Evolutionary conservation across 2,888 invertebrate species (phyloP), one percentile per base, ranked within the genome.

Genomic region (Trichopoda pennipes): DNA sequence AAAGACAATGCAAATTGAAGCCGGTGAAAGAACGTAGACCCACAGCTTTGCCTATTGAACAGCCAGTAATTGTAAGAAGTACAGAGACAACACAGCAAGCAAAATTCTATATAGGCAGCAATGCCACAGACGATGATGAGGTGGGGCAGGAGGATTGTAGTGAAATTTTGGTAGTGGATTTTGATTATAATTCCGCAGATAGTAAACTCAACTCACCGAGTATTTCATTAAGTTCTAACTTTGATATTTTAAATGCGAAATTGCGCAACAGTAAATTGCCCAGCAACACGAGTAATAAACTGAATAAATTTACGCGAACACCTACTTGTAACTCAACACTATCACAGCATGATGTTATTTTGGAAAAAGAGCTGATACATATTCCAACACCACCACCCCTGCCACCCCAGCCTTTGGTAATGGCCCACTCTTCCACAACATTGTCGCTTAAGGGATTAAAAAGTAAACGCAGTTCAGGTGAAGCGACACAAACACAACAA

Each of bases 11-110:
- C 83, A 89, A 87, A 84, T 85, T 88, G 83, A 89, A 88, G 75
- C 89, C 90, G 66, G 88, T 89, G 85, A 88, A 88, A 86, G 88
- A 87, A 74, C 85, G 89, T 10, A 86, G 89, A 4, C 89, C 90
- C 19, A 90, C 90, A 6, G 88, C 89, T 1, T 68, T 90, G 73
- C 89, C 89, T 19, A 86, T 72, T 14, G 88, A 89, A 69, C 87
- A 86, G 72, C 88, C 88, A 28, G 78, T 77, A 68, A 70, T 85
- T 63, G 86, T 69, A 42, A 80, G 32, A 28, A 53, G 32, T 12
- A 10, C 12, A 12, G 68, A 35, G 19, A 14, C 19, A 44, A n/a
- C 23, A 44, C 51, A 56, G 19, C 61, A 47, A 16, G 89, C 88
- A 44, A 88, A 85, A 85, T 90, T 89, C 84, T 89, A 88, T 85